Evolutionary conservation across 2,888 invertebrate genomes (phyloP).

Genomic region (Euspilapteryx auroguttella): DNA sequence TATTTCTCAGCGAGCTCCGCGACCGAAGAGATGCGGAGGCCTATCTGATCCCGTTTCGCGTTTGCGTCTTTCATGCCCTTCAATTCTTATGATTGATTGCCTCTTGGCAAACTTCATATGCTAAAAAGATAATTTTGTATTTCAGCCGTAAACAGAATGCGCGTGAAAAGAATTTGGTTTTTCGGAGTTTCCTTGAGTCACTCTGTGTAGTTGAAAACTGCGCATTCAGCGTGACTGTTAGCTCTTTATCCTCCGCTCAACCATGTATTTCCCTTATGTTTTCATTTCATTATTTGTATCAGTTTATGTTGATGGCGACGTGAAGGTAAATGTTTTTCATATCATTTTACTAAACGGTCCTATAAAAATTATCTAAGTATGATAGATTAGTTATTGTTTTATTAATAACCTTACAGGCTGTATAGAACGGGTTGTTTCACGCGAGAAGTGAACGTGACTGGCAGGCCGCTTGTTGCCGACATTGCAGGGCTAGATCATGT

Average conservation of each 20-base stretch:
- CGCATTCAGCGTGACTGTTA: constrained; percentile 29
- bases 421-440: constrained; percentile 42
- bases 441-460: constrained; percentile 51
- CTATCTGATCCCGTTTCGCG: constrained; percentile 36
- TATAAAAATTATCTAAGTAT: no score
- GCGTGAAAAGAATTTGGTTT: constrained; percentile 48
- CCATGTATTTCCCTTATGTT: constrained; percentile 10
- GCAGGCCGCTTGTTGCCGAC: constrained; percentile 11
- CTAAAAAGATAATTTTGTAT: constrained; percentile 57
- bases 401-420: no score
- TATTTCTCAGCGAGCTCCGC: constrained; percentile 50
- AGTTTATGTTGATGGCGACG: no score
- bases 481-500: background rate
- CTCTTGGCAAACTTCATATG: constrained; percentile 52
- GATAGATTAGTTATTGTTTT: background rate
- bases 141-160: constrained; percentile 57
- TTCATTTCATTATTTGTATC: no score
- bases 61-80: constrained; percentile 44
- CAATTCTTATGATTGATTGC: constrained; percentile 50
- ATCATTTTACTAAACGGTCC: no score
- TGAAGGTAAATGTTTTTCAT: no score
- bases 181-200: constrained; percentile 14
- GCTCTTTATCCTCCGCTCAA: constrained; percentile 16
- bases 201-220: constrained; percentile 19
- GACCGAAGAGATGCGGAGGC: constrained; percentile 47